Conservation (phyloP, 2,888 invertebrate genomes). For the Marronus borbonicus region DNA sequence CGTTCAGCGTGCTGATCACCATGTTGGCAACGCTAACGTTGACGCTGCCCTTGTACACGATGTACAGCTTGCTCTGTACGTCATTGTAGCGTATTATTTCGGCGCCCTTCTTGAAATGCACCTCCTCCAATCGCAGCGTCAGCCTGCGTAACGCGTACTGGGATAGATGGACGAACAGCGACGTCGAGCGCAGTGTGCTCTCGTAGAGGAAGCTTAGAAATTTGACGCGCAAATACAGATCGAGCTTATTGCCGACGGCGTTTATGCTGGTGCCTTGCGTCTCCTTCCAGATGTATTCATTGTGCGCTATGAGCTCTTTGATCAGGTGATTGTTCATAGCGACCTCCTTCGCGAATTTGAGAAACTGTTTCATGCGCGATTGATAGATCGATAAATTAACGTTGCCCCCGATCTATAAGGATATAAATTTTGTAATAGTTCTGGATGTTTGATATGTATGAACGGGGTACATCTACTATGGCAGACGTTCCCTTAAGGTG, state of each 20-base stretch:
- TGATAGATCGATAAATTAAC: conserved; percentile 55
- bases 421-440: conserved; percentile 3
- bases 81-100: conserved; percentile 60
- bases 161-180: conserved; percentile 46
- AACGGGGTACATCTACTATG: too few relatives aligned
- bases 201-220: conserved; percentile 48
- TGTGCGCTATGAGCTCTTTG: conserved; percentile 55
- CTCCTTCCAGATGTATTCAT: conserved; percentile 57
- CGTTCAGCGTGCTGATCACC: conserved; percentile 38
- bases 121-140: conserved; percentile 41
- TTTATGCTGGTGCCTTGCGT: conserved; percentile 53
- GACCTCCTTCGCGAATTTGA: conserved; percentile 56
- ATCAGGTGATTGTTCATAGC: conserved; percentile 54
- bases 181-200: conserved; percentile 29
- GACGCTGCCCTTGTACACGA: conserved; percentile 56
- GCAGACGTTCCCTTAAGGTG: too few relatives aligned
- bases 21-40: conserved; percentile 35
- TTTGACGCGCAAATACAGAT: conserved; percentile 32
- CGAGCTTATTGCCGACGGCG: conserved; percentile 40
- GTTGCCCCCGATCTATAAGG: conserved; percentile 57
- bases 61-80: conserved; percentile 56
- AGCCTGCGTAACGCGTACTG: conserved; percentile 29
- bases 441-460: neutral
- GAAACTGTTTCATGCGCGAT: conserved; percentile 55
- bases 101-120: conserved; percentile 56